phyloP scores from a whole-genome alignment of 2,888 invertebrate genomes.

The Leuctra nigra region DNA sequence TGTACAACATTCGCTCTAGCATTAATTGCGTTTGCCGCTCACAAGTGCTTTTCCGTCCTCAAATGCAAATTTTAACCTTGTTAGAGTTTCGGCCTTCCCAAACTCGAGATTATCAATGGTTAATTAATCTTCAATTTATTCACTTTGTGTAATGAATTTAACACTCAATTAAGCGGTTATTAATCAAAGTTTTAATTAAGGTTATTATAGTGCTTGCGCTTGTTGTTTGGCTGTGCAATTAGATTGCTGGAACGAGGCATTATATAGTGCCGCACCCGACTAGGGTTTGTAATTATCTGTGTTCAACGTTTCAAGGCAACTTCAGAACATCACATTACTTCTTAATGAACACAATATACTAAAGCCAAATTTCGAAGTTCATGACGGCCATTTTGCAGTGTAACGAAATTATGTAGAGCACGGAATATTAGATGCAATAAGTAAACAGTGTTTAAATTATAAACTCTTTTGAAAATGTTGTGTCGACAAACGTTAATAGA shows the following conservation, averaged over 20 bases:
- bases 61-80: conserved; percentile 48
- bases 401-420: too few species aligned
- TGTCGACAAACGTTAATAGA: too few species aligned
- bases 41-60: conserved; percentile 42
- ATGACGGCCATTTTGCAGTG: too few species aligned
- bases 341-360: too few species aligned
- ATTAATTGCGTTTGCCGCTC: conserved; percentile 30
- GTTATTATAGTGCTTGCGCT: conserved; percentile 29
- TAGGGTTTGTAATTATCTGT: background rate
- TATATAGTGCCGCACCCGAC: background rate
- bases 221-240: conserved; percentile 28
- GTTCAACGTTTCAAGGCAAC: too few species aligned
- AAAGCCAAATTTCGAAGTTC: too few species aligned
- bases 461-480: too few species aligned
- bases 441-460: too few species aligned
- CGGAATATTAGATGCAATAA: too few species aligned
- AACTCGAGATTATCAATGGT: conserved; percentile 47
- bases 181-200: conserved; percentile 52
- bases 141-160: conserved; percentile 44
- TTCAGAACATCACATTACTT: too few species aligned
- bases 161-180: conserved; percentile 51
- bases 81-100: conserved; percentile 44
- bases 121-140: conserved; percentile 50
- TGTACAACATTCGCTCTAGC: conserved; percentile 29
- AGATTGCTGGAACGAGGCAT: conserved; percentile 8